phyloP scores from a whole-genome alignment of 1,140 invertebrate species.

The Heterodera carotae region DNA sequence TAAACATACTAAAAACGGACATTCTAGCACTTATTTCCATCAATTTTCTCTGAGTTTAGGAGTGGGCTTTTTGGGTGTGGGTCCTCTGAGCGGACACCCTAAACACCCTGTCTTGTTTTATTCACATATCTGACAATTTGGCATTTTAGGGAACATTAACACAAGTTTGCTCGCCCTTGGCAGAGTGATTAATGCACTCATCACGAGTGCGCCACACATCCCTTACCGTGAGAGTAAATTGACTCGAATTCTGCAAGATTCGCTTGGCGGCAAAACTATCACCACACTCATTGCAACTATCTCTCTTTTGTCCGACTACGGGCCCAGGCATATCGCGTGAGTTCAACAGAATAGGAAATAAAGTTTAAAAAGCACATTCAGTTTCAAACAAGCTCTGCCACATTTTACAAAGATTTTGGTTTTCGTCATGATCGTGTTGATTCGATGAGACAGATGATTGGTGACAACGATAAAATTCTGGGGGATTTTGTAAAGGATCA shows the following conservation, averaged over 20 bases:
- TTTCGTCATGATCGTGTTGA: conserved; percentile 39
- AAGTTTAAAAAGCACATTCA: not conserved
- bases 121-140: no score
- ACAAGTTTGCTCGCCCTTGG: conserved; percentile 89
- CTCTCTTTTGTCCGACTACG: conserved; percentile 70
- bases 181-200: conserved; percentile 92
- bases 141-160: conserved; percentile 86
- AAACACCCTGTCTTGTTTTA: no score
- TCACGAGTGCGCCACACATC: conserved; percentile 85
- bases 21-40: no score
- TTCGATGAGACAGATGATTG: conserved; percentile 18
- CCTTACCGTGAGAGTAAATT: conserved; percentile 92
- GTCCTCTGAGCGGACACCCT: no score
- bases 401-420: conserved; percentile 35
- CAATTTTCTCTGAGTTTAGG: no score
- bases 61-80: no score
- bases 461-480: conserved; percentile 46
- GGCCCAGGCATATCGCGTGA: conserved; percentile 35
- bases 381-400: conserved; percentile 34
- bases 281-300: conserved; percentile 94
- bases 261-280: conserved; percentile 87
- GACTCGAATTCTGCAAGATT: conserved; percentile 89
- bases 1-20: no score
- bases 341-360: not conserved
- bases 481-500: conserved; percentile 41